A percentile compares a stretch with the other conserved stretches of the same genome.
phyloP scores from a whole-genome alignment of 2,797 vertebrate species.

The Anableps anableps region DNA sequence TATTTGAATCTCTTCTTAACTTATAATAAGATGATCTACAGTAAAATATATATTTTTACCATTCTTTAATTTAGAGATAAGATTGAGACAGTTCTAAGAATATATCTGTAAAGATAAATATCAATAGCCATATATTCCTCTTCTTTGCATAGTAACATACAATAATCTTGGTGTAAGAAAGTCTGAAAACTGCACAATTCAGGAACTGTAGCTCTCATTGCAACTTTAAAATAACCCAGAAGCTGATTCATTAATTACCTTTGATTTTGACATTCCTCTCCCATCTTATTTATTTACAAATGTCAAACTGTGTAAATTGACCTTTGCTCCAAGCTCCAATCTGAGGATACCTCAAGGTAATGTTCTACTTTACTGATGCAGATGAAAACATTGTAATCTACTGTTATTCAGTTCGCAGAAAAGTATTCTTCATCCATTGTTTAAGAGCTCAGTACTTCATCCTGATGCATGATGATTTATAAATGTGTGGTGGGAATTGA shows the following conservation, averaged over 20 bases:
- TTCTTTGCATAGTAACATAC: neutral
- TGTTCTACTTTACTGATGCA: neutral
- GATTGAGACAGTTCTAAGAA: neutral
- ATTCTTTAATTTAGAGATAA: neutral
- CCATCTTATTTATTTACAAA: neutral
- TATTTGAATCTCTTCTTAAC: neutral
- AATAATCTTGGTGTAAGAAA: neutral
- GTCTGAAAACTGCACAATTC: neutral
- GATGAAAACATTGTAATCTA: conserved; percentile 12
- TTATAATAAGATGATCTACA: neutral
- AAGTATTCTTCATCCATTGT: conserved; percentile 26
- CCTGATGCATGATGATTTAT: conserved; percentile 48
- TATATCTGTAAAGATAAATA: neutral
- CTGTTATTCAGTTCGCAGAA: conserved; percentile 19
- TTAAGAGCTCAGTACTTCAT: conserved; percentile 32
- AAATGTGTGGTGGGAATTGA: conserved; percentile 60
- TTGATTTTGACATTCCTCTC: neutral
- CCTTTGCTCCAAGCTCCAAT: conserved; percentile 8
- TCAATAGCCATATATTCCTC: neutral
- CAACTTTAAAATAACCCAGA: too few relatives aligned
- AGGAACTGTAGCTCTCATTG: neutral
- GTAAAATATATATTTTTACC: neutral
- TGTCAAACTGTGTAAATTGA: conserved; percentile 16
- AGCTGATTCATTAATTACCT: neutral
- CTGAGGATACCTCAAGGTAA: conserved; percentile 3